A percentile compares a stretch with the other conserved stretches of the same genome.
Conservation (phyloP, 2,888 invertebrate genomes). For the Asteroscopus sphinx region DNA sequence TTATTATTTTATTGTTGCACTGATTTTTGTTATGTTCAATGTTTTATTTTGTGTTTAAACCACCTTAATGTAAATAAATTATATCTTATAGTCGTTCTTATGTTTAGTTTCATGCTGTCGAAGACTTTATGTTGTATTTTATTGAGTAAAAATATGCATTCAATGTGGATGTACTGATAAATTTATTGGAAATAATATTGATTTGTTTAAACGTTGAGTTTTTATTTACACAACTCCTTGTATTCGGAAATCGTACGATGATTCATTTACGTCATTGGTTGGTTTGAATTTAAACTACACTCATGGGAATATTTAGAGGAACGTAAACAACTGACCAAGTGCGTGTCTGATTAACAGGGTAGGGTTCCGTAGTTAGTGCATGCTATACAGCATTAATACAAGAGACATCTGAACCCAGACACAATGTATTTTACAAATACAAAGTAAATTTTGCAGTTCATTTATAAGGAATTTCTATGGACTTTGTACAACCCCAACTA, state of each 20-base stretch:
- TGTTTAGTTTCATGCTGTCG: slow-evolving; percentile 83
- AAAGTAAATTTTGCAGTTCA: no score
- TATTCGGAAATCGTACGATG: background rate
- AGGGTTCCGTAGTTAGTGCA: no score
- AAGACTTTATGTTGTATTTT: slow-evolving; percentile 86
- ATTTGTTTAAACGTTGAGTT: slow-evolving; percentile 84
- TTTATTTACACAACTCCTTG: slow-evolving; percentile 22
- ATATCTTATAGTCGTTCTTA: slow-evolving; percentile 81
- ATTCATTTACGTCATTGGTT: slow-evolving; percentile 35
- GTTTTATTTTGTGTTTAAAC: slow-evolving; percentile 87
- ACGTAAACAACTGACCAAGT: no score
- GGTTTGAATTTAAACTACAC: slow-evolving; percentile 55
- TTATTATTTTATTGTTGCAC: slow-evolving; percentile 90
- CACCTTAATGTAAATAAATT: slow-evolving; percentile 86
- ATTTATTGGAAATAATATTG: slow-evolving; percentile 90
- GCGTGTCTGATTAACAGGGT: no score
- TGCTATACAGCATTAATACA: no score
- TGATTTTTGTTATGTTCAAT: slow-evolving; percentile 88
- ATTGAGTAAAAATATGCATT: slow-evolving; percentile 81
- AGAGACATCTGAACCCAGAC: no score
- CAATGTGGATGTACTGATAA: slow-evolving; percentile 89
- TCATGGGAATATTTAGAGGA: no score
- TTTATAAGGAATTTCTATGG: no score
- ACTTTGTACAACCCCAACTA: no score
- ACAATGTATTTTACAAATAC: no score